Evolutionary conservation across 2,113 vertebrate species (phyloP).

Genomic region (Archilochus colubris): DNA sequence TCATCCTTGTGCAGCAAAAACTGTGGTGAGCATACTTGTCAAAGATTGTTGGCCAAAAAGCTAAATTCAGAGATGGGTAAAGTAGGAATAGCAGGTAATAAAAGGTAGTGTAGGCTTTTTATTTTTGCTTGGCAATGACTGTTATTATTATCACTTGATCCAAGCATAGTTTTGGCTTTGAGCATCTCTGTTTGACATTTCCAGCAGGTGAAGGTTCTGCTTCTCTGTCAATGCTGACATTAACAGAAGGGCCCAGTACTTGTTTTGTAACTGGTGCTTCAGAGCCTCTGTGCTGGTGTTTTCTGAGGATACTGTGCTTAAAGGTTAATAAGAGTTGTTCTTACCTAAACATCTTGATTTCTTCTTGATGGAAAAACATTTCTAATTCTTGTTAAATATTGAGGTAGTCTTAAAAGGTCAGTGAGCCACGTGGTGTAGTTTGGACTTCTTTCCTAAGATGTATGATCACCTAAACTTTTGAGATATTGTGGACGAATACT

Average conservation of each 20-base stretch:
- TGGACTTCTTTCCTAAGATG: neutral
- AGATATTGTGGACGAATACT: neutral
- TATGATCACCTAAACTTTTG: neutral
- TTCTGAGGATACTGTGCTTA: neutral
- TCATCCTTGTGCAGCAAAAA: neutral
- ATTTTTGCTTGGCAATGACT: neutral
- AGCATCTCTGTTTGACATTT: neutral
- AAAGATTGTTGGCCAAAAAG: conserved; percentile 5
- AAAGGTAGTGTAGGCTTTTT: neutral
- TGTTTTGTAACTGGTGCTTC: neutral
- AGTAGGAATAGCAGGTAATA: conserved; percentile 6
- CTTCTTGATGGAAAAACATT: neutral
- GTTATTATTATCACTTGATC: neutral
- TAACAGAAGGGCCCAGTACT: neutral
- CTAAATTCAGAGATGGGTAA: neutral
- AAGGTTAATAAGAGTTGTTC: neutral
- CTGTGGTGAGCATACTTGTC: neutral
- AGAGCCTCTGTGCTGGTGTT: neutral
- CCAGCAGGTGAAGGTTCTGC: neutral
- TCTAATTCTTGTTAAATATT: neutral
- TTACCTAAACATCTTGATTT: neutral
- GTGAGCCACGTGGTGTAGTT: neutral
- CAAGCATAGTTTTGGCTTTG: neutral
- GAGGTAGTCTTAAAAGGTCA: neutral
- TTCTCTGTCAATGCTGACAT: neutral